Evolutionary conservation across 1,140 invertebrate genomes (phyloP).

Genomic region (Platyura marginata): DNA sequence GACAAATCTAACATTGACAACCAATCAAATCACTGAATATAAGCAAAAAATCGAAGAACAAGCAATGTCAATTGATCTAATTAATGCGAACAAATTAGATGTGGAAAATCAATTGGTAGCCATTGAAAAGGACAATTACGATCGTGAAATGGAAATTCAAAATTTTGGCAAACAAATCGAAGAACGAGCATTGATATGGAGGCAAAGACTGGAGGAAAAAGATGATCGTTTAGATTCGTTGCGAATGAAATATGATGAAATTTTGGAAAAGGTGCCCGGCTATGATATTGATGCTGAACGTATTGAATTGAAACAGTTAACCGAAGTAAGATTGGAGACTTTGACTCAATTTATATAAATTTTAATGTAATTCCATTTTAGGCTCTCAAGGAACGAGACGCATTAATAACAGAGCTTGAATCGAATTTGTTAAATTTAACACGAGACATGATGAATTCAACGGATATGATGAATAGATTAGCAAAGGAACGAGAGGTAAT

Average conservation of each 20-base stretch:
- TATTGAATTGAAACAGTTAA: not conserved
- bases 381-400: conserved; percentile 13
- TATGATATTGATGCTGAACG: not conserved
- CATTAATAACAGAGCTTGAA: conserved; percentile 17
- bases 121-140: conserved; percentile 17
- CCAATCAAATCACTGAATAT: not conserved
- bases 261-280: not conserved
- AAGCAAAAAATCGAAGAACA: not conserved
- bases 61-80: conserved; percentile 10
- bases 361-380: conserved; percentile 13
- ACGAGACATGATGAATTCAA: conserved; percentile 16
- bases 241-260: not conserved
- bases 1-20: not conserved
- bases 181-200: conserved; percentile 11
- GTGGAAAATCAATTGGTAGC: conserved; percentile 18
- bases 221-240: conserved; percentile 11
- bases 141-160: conserved; percentile 17
- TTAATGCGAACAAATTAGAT: conserved; percentile 11
- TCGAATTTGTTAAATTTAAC: conserved; percentile 14
- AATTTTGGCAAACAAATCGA: conserved; percentile 16
- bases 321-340: not conserved
- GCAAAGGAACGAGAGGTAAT: conserved; percentile 10
- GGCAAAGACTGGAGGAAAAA: conserved; percentile 12
- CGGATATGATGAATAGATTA: conserved; percentile 18
- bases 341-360: not conserved